Evolutionary conservation across 2,888 invertebrate genomes (phyloP), one percentile per base, ranked within the genome.

Genomic region (Phasia obesa): DNA sequence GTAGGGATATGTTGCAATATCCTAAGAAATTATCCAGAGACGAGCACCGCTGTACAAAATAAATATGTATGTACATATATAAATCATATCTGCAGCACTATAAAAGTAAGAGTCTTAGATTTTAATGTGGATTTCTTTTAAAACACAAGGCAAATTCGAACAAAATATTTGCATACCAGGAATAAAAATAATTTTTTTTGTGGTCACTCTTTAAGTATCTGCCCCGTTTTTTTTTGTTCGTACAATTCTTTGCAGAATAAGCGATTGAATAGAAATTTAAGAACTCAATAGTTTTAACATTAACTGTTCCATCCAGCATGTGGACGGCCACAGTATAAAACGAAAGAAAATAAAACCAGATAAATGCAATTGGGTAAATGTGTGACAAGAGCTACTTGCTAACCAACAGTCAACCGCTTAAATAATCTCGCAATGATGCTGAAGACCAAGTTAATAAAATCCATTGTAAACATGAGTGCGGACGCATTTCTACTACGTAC

Each of bases 371-470:
- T 81, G 81, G 59, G 71, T 75, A 78, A 81, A 31, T 73, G 44
- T 71, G 65, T 74, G 84, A 74, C 79, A 80, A 74, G 67, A 80
- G 53, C 59, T 69, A 38, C 64, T 73, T 55, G 60, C 49, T 11
- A 49, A 31, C 53, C 35, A 51, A 23, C 44, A 57, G 35, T 23
- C 62, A 70, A 60, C 31, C 17, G 35, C 70, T 71, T 53, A 57
- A 70, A 47, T 60, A 51, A 65, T 70, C 70, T 64, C 19, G 13
- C 73, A 64, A 44, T 47, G 55, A 53, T 71, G 70, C 51, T 71
- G 21, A 31, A 53, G 65, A 75, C 83, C 47, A 79, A 86, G 91
- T 90, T 91, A 88, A 90, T 90, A 90, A 90, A 90, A 89, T 86
- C 87, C 86, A 85, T 87, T 86, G 76, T 85, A 84, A 70, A 81